phyloP scores from a whole-genome alignment of 2,797 vertebrate species.

The Percopsis omiscomaycus region DNA sequence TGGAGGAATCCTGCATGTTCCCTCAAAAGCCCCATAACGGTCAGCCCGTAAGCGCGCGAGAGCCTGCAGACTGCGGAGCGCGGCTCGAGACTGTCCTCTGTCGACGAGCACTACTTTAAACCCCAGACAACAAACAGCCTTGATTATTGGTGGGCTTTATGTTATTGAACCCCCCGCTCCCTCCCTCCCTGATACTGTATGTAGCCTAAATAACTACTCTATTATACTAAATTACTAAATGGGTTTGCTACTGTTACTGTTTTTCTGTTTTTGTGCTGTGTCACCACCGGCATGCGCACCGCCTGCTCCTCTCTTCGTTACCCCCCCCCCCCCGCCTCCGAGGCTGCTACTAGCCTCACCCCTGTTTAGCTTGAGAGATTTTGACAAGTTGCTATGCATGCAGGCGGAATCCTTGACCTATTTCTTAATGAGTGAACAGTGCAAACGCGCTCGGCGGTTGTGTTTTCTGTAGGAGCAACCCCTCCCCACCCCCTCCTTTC shows the following conservation, averaged over 20 bases:
- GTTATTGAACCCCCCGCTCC: neutral
- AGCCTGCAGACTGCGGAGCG: conserved; percentile 18
- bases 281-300: conserved; percentile 48
- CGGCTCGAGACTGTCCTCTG: conserved; percentile 70
- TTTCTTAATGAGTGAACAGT: conserved; percentile 82
- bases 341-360: conserved; percentile 61
- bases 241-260: conserved; percentile 31
- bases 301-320: conserved; percentile 27
- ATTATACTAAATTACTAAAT: conserved; percentile 23
- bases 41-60: conserved; percentile 27
- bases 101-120: conserved; percentile 35
- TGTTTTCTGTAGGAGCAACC: conserved; percentile 42
- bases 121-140: conserved; percentile 3
- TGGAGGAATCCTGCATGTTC: neutral
- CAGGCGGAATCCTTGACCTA: conserved; percentile 84
- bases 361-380: conserved; percentile 79
- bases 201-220: neutral
- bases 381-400: conserved; percentile 80
- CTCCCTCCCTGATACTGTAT: neutral
- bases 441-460: conserved; percentile 67
- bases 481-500: conserved; percentile 3
- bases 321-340: neutral
- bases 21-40: neutral
- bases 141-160: conserved; percentile 13
- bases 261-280: conserved; percentile 42